These are phyloP conservation scores for Agrilus cyanescens DNA, from an alignment of 2,888 invertebrate genomes.

Conservation along the genomic window DNA sequence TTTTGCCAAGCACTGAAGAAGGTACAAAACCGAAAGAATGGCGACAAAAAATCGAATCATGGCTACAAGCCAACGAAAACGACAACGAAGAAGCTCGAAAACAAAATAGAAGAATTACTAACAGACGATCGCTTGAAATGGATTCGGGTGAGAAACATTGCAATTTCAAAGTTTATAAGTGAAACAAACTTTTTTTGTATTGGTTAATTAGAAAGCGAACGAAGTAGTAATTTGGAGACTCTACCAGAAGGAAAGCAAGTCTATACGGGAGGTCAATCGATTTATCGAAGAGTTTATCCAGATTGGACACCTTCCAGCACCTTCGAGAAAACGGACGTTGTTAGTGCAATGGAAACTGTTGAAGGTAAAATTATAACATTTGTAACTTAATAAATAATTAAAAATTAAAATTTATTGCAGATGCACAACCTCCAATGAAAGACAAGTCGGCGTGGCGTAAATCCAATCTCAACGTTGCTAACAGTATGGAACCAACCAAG, in stretches of 20 bases:
- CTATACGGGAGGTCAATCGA: conserved; percentile 34
- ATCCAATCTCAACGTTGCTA: conserved; percentile 51
- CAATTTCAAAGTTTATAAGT: neutral
- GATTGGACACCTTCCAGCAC: conserved; percentile 73
- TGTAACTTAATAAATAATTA: neutral
- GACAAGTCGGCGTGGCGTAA: conserved; percentile 71
- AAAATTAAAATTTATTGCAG: conserved; percentile 15
- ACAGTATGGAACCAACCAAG: conserved; percentile 54
- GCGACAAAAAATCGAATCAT: conserved; percentile 84
- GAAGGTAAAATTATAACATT: conserved; percentile 51
- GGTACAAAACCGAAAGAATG: conserved; percentile 54
- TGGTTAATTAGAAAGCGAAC: conserved; percentile 61
- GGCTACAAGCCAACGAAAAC: conserved; percentile 79
- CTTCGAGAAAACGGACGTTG: conserved; percentile 71
- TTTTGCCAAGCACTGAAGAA: conserved; percentile 45
- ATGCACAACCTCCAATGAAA: conserved; percentile 41
- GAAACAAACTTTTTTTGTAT: neutral
- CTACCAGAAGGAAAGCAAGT: conserved; percentile 58
- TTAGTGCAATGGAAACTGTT: conserved; percentile 74
- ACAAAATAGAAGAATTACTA: conserved; percentile 53
- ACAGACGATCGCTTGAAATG: conserved; percentile 70
- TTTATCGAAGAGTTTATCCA: conserved; percentile 53
- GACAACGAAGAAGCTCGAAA: conserved; percentile 61
- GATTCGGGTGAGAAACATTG: conserved; percentile 53
- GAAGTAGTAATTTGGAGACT: conserved; percentile 59